These are phyloP conservation scores for Cyprinus carpio DNA, from an alignment of 2,113 vertebrate species.

Conservation along the genomic window DNA sequence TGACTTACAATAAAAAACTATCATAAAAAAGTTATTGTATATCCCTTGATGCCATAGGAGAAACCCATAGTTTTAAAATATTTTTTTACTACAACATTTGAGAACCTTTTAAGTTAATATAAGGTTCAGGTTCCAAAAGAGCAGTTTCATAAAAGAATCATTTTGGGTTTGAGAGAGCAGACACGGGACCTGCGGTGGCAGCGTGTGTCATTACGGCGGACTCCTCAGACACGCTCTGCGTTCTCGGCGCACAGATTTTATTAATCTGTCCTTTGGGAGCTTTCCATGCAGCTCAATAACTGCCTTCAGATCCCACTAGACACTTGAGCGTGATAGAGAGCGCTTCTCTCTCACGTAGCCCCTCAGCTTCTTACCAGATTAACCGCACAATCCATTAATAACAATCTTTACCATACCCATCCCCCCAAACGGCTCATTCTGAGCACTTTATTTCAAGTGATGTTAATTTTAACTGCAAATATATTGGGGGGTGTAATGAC, in stretches of 20 bases:
- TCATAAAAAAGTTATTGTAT: no score
- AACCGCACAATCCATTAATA: constrained; percentile 80
- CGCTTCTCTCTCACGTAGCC: constrained; percentile 42
- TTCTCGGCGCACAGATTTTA: constrained; percentile 67
- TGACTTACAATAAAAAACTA: no score
- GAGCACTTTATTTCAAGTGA: constrained; percentile 78
- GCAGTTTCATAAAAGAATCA: no score
- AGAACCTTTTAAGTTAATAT: no score
- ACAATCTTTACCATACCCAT: constrained; percentile 67
- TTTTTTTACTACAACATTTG: no score
- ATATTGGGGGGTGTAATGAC: constrained; percentile 80
- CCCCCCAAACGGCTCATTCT: constrained; percentile 69
- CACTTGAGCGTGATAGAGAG: constrained; percentile 53
- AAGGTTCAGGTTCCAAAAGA: no score
- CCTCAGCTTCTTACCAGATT: constrained; percentile 73
- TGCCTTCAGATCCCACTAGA: constrained; percentile 55
- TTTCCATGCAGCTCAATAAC: constrained; percentile 60
- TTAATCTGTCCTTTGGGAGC: constrained; percentile 71
- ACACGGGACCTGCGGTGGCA: constrained; percentile 18
- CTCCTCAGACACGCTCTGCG: constrained; percentile 49
- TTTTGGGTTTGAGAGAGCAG: constrained; percentile 12
- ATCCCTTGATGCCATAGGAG: no score
- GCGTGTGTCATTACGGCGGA: constrained; percentile 41
- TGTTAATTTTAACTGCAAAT: constrained; percentile 74
- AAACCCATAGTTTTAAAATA: no score